phyloP scores from a whole-genome alignment of 2,797 vertebrate species.

The Poliocrania exsul region DNA sequence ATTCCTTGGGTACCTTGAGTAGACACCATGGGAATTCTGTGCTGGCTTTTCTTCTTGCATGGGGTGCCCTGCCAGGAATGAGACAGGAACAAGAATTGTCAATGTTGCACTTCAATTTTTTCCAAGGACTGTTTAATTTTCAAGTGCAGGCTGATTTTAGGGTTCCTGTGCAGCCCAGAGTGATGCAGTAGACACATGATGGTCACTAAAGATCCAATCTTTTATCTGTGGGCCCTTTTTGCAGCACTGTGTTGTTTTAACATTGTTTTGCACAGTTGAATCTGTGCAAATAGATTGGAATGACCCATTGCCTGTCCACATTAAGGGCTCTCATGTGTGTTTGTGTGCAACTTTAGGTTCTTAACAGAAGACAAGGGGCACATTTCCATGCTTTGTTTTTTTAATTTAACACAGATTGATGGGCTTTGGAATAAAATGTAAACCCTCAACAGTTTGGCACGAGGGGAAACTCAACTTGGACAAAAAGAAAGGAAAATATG shows the following conservation, averaged over 20 bases:
- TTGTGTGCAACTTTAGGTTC: neutral
- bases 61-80: neutral
- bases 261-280: neutral
- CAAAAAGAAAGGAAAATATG: conserved; percentile 64
- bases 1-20: neutral
- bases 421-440: conserved; percentile 53
- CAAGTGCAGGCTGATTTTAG: neutral
- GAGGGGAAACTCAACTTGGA: conserved; percentile 48
- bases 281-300: neutral
- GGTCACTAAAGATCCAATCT: neutral
- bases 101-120: rapidly evolving
- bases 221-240: neutral
- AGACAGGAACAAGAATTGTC: neutral
- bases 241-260: neutral
- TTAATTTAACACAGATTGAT: conserved; percentile 76
- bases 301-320: neutral
- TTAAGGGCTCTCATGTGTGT: neutral
- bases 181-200: neutral
- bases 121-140: neutral
- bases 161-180: neutral
- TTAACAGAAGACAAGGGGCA: conserved; percentile 50
- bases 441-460: conserved; percentile 72
- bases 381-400: conserved; percentile 63
- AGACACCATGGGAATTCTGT: neutral
- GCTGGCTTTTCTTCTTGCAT: neutral